Evolutionary conservation across 2,113 vertebrate genomes (phyloP).

Genomic region (Enhydra lutris): DNA sequence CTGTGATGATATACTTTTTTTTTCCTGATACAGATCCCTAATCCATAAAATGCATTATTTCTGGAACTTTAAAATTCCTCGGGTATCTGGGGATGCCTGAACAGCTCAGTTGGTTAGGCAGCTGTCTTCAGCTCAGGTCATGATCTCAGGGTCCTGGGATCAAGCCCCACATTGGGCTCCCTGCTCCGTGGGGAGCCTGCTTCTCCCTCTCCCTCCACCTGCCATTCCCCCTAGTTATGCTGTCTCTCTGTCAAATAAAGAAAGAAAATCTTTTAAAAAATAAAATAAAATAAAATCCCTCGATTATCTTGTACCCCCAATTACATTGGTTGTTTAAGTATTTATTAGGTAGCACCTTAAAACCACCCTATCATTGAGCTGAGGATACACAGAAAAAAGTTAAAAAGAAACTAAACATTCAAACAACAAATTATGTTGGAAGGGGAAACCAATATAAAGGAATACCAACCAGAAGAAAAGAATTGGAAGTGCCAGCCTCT

Average conservation of each 20-base stretch:
- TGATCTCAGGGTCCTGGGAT: too few species aligned
- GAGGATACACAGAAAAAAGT: neutral
- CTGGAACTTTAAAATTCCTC: neutral
- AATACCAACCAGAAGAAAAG: neutral
- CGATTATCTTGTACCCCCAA: neutral
- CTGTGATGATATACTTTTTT: neutral
- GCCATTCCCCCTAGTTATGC: too few species aligned
- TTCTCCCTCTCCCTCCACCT: too few species aligned
- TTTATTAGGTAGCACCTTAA: neutral
- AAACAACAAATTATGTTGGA: neutral
- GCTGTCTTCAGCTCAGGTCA: too few species aligned
- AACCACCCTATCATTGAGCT: neutral
- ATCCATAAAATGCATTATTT: constrained; percentile 34
- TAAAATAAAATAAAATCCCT: neutral
- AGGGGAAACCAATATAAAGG: neutral
- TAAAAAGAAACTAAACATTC: neutral
- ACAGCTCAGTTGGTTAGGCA: too few species aligned
- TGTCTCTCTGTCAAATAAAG: too few species aligned
- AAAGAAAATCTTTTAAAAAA: too few species aligned
- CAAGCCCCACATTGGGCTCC: too few species aligned
- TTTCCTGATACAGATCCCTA: neutral
- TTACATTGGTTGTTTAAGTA: neutral
- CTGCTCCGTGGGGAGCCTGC: too few species aligned
- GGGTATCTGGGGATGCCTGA: too few species aligned
- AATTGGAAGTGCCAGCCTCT: neutral